phyloP scores from a whole-genome alignment of 2,888 invertebrate genomes.

The Clanis bilineata region DNA sequence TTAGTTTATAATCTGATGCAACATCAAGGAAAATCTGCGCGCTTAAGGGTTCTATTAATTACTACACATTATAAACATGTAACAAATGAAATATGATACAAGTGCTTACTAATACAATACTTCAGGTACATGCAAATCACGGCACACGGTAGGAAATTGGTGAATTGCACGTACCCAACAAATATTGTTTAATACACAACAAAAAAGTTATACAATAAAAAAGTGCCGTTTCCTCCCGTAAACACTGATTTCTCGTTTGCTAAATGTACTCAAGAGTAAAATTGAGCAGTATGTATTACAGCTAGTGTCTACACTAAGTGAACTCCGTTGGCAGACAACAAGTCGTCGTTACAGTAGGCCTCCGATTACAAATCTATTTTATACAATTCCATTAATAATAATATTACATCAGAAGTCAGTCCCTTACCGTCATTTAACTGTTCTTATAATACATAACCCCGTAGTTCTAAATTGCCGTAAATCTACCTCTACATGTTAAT shows the following conservation, averaged over 20 bases:
- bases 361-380: constrained; percentile 69
- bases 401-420: constrained; percentile 78
- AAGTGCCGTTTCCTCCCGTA: constrained; percentile 47
- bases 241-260: constrained; percentile 56
- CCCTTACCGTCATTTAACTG: constrained; percentile 68
- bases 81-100: constrained; percentile 11
- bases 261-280: constrained; percentile 71
- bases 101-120: constrained; percentile 10
- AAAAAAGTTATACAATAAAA: constrained; percentile 5
- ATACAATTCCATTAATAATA: constrained; percentile 75
- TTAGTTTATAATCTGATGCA: neutral
- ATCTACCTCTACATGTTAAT: constrained; percentile 69
- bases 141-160: neutral
- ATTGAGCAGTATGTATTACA: constrained; percentile 77
- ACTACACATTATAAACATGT: constrained; percentile 2
- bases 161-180: constrained; percentile 14
- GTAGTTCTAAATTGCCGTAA: constrained; percentile 72
- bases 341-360: constrained; percentile 65
- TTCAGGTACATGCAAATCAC: constrained; percentile 15
- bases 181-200: constrained; percentile 10
- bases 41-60: constrained; percentile 1
- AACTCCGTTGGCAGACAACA: constrained; percentile 74
- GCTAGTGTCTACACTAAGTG: constrained; percentile 72
- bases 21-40: neutral
- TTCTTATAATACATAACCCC: constrained; percentile 75